These are phyloP conservation scores for Bellardia pandia DNA, from an alignment of 2,888 invertebrate species.

Conservation along the genomic window DNA sequence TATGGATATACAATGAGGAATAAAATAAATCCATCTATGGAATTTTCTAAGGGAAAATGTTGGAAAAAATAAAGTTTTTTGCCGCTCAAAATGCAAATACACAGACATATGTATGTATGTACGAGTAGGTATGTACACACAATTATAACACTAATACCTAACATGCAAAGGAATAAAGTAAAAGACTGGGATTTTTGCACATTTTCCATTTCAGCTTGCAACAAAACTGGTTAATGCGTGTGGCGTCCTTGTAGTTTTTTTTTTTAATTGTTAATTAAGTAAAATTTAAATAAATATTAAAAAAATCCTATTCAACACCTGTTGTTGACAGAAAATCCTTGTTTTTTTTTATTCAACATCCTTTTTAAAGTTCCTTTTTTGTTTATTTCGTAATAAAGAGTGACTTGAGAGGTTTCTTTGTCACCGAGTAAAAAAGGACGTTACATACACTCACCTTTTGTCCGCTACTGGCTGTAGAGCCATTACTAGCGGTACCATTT, in stretches of 20 bases:
- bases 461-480: slow-evolving; percentile 78
- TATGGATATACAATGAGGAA: neutral
- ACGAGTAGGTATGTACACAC: too few species aligned
- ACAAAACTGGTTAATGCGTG: slow-evolving; percentile 73
- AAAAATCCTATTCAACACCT: slow-evolving; percentile 54
- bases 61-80: slow-evolving; percentile 16
- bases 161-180: neutral
- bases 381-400: slow-evolving; percentile 21
- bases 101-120: too few species aligned
- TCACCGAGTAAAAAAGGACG: slow-evolving; percentile 52
- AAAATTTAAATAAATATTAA: slow-evolving; percentile 25
- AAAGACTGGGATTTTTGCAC: neutral
- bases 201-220: slow-evolving; percentile 47
- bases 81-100: neutral
- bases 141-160: neutral
- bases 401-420: slow-evolving; percentile 46
- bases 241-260: slow-evolving; percentile 64
- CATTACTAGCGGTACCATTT: slow-evolving; percentile 80
- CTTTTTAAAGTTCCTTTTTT: slow-evolving; percentile 42
- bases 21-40: neutral
- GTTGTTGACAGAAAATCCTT: slow-evolving; percentile 54
- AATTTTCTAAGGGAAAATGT: neutral
- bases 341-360: slow-evolving; percentile 41
- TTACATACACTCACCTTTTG: slow-evolving; percentile 83
- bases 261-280: slow-evolving; percentile 31